Base-by-base conservation (phyloP, 2,888 invertebrate genomes). In the Sinhomidia bicolor region DNA sequence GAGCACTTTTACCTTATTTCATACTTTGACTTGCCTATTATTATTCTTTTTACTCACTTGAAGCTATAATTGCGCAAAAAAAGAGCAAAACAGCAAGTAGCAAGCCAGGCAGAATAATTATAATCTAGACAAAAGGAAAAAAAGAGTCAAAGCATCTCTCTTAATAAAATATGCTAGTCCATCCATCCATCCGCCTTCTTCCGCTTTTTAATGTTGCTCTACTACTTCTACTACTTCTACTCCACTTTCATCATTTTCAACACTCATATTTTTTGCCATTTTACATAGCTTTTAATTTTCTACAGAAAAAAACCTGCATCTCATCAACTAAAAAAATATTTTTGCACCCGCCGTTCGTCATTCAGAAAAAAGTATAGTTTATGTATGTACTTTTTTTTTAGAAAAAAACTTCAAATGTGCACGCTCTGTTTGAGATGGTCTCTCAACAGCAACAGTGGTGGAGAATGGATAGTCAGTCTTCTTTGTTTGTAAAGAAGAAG, bases 31-130 rank as follows among this genome's bases (percentile, higher is more conserved):
- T 9, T 54, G 5, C 54, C 54, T 54, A 54, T 54, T 17, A 54
- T 54, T 54, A 3, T 60, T 9, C 2, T 62, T 62, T 29, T 62
- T 57, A 36, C 36, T 26, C n/a, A 44, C 41, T n/a, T 20, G 36
- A 1, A 41, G 68, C 68, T 20, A 68, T 41, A 12, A 68, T 68
- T 68, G 41, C 41, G 36, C 68, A 68, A 68, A 68, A 68, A 68
- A 68, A 7, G n/a, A 36, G 36, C 36, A 44, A 51, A 51, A n/a
- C 12, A 51, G 5, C 14, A 54, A 17, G 3, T 4, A 54, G 23
- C 23, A 41, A 68, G 68, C 68, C 68, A 68, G 68, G 68, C 41
- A 68, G 26, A 62, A 62, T 29, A 14, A 12, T 60, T 60, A 62
- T 23, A 3, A 2, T 54, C 17, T 54, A 17, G 17, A 20, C 3